phyloP scores from a whole-genome alignment of 2,888 invertebrate genomes.

The Ormyrus thymus region DNA sequence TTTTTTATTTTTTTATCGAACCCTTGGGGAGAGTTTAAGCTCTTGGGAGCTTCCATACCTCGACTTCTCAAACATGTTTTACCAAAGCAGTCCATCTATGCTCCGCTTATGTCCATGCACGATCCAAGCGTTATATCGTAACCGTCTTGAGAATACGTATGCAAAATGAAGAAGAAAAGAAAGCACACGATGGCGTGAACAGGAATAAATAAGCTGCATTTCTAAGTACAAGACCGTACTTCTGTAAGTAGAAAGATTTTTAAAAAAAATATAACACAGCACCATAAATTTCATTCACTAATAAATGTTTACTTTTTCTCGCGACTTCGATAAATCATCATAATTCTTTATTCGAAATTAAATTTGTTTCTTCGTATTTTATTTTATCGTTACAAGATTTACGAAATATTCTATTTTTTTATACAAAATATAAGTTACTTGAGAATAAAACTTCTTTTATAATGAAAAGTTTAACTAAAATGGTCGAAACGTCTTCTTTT shows the following conservation, averaged over 20 bases:
- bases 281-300: too few relatives aligned
- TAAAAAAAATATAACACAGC: too few relatives aligned
- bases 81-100: conserved; percentile 17
- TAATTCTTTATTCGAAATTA: background rate
- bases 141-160: conserved; percentile 9
- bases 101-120: conserved; percentile 36
- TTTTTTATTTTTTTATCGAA: conserved; percentile 47
- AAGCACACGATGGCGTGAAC: background rate
- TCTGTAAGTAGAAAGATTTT: background rate
- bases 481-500: too few relatives aligned
- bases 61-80: background rate
- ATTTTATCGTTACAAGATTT: too few relatives aligned
- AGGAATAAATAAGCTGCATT: background rate
- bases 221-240: background rate
- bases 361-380: background rate
- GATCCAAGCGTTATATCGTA: conserved; percentile 35
- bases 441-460: too few relatives aligned
- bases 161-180: conserved; percentile 1
- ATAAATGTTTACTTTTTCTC: background rate
- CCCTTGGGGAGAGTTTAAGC: conserved; percentile 19
- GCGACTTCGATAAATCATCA: background rate
- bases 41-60: background rate
- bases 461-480: too few relatives aligned
- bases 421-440: too few relatives aligned
- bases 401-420: too few relatives aligned